Percentiles rank a stretch among this genome's conserved stretches.
Evolutionary conservation across 2,113 vertebrate genomes (phyloP).

Genomic region (Otis tarda): DNA sequence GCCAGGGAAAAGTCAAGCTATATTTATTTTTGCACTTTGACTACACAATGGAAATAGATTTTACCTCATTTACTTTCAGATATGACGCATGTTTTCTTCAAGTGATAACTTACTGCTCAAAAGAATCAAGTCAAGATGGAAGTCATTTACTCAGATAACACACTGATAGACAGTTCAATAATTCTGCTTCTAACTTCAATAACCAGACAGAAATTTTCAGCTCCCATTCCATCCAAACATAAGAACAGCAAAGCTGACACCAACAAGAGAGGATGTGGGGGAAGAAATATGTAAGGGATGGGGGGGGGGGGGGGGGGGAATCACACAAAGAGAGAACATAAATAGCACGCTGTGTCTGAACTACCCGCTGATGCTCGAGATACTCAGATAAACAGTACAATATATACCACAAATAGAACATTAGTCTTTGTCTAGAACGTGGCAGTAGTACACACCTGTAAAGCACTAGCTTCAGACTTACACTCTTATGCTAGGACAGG

Average conservation of each 20-base stretch:
- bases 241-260: neutral
- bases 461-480: neutral
- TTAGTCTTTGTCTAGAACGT: neutral
- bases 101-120: neutral
- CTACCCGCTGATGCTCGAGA: neutral
- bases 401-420: neutral
- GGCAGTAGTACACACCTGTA: neutral
- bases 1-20: neutral
- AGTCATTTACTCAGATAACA: neutral
- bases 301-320: fast-evolving
- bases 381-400: neutral
- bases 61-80: neutral
- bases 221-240: neutral
- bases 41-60: neutral
- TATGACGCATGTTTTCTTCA: neutral
- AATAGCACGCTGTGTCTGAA: neutral
- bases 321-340: neutral
- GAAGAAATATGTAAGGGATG: neutral
- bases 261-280: neutral
- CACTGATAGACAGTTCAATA: neutral
- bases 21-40: neutral
- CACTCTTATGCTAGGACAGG: too few relatives aligned
- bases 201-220: neutral
- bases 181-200: neutral
- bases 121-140: neutral